phyloP scores from a whole-genome alignment of 2,888 invertebrate species.

The Chirona hameri region DNA sequence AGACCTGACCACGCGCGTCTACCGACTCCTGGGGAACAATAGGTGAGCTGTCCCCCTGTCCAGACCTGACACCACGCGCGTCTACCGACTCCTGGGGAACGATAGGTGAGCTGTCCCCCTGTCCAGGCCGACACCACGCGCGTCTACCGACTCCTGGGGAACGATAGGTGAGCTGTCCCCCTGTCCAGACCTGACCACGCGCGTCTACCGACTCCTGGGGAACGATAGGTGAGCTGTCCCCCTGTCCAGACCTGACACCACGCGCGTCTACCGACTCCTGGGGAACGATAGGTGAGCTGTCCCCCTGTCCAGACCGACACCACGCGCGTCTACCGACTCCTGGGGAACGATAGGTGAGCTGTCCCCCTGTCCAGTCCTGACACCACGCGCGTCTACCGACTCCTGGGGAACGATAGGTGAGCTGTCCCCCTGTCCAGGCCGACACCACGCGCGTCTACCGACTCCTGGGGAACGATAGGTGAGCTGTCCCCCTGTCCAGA shows the following conservation, averaged over 20 bases:
- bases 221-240: conserved; percentile 73
- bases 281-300: conserved; percentile 67
- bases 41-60: no score
- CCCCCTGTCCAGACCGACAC: no score
- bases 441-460: background rate
- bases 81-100: conserved; percentile 85
- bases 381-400: conserved; percentile 80
- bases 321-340: background rate
- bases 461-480: conserved; percentile 67
- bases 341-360: no score
- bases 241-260: background rate
- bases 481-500: background rate
- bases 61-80: conserved; percentile 83
- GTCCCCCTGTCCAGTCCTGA: no score
- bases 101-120: conserved; percentile 67
- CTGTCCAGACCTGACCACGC: conserved; percentile 54
- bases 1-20: background rate
- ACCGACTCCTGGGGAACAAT: no score
- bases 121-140: background rate
- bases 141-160: no score
- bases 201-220: conserved; percentile 86
- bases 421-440: background rate
- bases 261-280: background rate
- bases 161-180: conserved; percentile 67
- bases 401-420: conserved; percentile 93